These are phyloP conservation scores for Sinosuthora webbiana DNA, from an alignment of 2,113 vertebrate species.

Conservation along the genomic window DNA sequence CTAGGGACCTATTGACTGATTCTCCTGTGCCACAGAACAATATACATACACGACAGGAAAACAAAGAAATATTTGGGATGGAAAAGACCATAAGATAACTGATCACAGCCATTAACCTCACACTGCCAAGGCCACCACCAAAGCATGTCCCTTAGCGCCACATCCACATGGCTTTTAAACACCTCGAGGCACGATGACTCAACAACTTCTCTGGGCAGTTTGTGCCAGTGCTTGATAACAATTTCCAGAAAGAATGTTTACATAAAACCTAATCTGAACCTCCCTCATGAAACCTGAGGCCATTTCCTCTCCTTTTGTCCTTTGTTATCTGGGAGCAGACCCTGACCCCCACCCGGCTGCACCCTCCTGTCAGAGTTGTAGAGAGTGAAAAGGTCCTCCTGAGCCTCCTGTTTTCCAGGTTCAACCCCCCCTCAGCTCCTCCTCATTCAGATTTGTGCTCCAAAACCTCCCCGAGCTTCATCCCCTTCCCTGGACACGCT, in stretches of 20 bases:
- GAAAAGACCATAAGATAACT: neutral
- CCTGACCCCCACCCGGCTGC: fast-evolving
- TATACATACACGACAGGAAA: fast-evolving
- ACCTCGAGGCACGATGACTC: neutral
- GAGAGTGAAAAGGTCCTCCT: fast-evolving
- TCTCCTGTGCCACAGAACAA: neutral
- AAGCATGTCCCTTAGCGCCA: fast-evolving
- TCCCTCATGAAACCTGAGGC: neutral
- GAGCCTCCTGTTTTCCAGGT: neutral
- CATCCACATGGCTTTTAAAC: fast-evolving
- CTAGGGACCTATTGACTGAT: neutral
- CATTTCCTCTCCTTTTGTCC: fast-evolving
- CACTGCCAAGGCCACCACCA: neutral
- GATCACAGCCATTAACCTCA: neutral
- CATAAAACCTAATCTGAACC: neutral
- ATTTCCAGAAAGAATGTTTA: neutral
- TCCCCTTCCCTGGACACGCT: fast-evolving
- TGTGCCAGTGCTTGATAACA: neutral
- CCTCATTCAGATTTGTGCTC: neutral
- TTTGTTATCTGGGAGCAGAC: neutral
- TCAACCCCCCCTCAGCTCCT: fast-evolving
- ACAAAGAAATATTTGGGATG: neutral
- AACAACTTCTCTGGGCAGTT: neutral
- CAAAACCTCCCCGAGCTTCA: fast-evolving
- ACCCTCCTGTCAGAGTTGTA: neutral